Conservation (phyloP, 2,888 invertebrate species). For the Panopea generosa region DNA sequence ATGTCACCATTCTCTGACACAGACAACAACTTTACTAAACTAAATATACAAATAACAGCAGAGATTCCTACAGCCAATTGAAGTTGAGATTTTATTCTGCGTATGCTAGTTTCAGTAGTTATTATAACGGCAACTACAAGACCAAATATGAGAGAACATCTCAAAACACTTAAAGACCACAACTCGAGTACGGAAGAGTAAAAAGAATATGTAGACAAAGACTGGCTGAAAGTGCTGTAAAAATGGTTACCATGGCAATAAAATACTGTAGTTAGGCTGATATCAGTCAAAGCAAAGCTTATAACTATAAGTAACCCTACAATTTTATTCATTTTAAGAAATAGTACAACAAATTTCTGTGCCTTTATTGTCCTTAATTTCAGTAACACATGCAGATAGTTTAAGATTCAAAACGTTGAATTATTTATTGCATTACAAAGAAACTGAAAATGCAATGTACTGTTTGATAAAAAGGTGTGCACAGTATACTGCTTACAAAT, state of each 20-base stretch:
- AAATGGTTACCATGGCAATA: conserved; percentile 68
- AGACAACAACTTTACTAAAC: conserved; percentile 69
- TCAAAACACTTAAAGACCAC: conserved; percentile 66
- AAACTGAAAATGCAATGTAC: too few species aligned
- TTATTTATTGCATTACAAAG: too few species aligned
- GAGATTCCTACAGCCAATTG: conserved; percentile 32
- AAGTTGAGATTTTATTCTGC: conserved; percentile 48
- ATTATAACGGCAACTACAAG: conserved; percentile 58
- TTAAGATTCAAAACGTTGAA: too few species aligned
- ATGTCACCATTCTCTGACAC: conserved; percentile 62
- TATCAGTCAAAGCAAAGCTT: conserved; percentile 43
- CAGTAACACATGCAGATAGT: too few species aligned
- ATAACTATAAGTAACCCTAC: conserved; percentile 11
- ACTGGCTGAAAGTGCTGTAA: conserved; percentile 43
- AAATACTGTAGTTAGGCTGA: conserved; percentile 48
- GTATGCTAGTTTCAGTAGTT: conserved; percentile 50
- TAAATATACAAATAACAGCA: conserved; percentile 62
- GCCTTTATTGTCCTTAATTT: too few species aligned
- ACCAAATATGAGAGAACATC: conserved; percentile 65
- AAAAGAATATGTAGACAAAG: conserved; percentile 54
- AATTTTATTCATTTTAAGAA: conserved; percentile 39
- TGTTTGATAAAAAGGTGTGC: too few species aligned
- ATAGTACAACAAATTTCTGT: too few species aligned
- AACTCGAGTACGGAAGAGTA: conserved; percentile 70
- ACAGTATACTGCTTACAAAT: too few species aligned